Evolutionary conservation across 2,113 vertebrate genomes (phyloP), one percentile per base, ranked within the genome.

Genomic region (Lepus timidus): DNA sequence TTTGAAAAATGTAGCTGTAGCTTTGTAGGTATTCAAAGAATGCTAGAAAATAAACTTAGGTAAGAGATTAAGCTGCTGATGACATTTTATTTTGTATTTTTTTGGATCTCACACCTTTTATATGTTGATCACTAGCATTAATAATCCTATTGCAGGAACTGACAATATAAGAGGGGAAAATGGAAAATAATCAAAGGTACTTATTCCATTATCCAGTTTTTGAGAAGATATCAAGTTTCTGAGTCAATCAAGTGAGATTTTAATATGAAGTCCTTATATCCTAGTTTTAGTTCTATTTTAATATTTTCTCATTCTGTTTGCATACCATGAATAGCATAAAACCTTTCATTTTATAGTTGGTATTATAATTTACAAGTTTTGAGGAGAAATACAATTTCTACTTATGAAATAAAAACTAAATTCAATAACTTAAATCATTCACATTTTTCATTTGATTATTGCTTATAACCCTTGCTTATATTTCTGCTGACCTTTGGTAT

Each of bases 391-490:
- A 44, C 1, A 78, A 84, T 25, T 44, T 81, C 61, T 75, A 91
- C 20, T 74, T 74, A 1, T 25, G 25, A 89, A 49, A 89, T 73
- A 83, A 83, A 90, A 94, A 84, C 58, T 39, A 70, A 91, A 73
- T 25, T 55, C 76, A 75, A 58, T 49, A 51, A 58, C 29, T 36
- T 22, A 83, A 51, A 85, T 44, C 44, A 44, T 44, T 44, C 44
- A 44, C 44, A 44, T 44, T 44, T 44, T 44, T 44, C 44, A 44
- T 44, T 44, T 44, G 44, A 44, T 8, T 44, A 44, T 44, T 44
- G 44, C 44, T 44, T 44, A 44, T 44, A 44, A 44, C 44, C 44
- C 44, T 44, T 44, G 44, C 7, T 44, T 44, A 44, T 44, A 44
- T 44, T 44, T 7, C 44, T 44, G 44, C 44, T 44, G 44, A 44